Evolutionary conservation across 2,888 invertebrate species (phyloP), one percentile per base, ranked within the genome.

Genomic region (Chromoteleia sp.): DNA sequence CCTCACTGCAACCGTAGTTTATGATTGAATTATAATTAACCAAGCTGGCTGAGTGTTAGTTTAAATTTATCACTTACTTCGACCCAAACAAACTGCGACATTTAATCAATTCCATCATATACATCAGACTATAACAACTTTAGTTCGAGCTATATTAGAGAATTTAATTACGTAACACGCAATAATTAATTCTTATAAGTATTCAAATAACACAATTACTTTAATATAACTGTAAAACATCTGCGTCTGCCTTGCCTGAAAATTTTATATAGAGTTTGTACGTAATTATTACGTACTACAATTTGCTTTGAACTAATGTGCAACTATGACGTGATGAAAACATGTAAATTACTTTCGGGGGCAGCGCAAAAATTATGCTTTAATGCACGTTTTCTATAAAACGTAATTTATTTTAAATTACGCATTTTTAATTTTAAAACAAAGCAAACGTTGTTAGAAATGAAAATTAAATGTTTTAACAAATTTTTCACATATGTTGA

Each of bases 41-140:
- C 43, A 41, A 36, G 39, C 8, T 25, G 19, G 19, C n/a, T 41
- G 52, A 50, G 39, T 39, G 39, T 39, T 21, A 21, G 19, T 58
- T 58, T 19, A 15, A 58, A 39, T 58, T 58, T 39, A 58, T 30
- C 61, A 61, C 33, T 30, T 61, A 30, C 21, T 7, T 29, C 17
- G 45, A 30, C 15, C 43, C 8, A 48, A 61, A 45, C 61, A 29
- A 61, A 43, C 59, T 48, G 21, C 30, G 15, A 19, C 15, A 45
- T 45, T 61, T 61, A 61, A 61, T 61, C 61, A 61, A 15, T 30
- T 45, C 21, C 50, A 65, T 65, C 17, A 50, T 36, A 36, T 19
- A 36, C 14, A 14, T 50, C 36, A 48, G n/a, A 48, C 39, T 30
- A 36, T 50, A 48, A 21, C 50, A 65, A 50, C 50, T 65, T 48